Base-by-base conservation (phyloP, 2,888 invertebrate genomes). In the Dichetophora obliterata region DNA sequence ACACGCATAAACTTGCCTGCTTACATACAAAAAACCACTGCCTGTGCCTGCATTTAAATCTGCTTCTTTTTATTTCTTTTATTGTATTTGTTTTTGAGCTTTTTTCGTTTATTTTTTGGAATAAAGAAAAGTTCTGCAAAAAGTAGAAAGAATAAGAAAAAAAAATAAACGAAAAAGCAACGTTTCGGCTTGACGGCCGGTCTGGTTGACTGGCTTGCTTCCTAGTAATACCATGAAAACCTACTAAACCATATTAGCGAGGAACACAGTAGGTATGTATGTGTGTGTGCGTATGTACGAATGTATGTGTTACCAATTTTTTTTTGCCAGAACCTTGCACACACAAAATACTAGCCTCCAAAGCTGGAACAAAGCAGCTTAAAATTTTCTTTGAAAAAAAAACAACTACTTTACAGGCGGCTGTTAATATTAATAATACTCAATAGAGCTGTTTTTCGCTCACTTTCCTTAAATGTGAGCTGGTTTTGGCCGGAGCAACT, bases 231-330 rank as follows among this genome's bases (percentile, higher is more conserved):
- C 76, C 75, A 80, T 77, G 77, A 78, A 81, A 81, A 79, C 80
- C 81, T 80, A 81, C 80, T 80, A 81, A 81, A 81, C 80, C 78
- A 81, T 77, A 79, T 81, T 79, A 71, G 52, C 22, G 22, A 6
- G 54, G n/a, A 6, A 54, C 34, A 57, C 19, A 31, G 31, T 31
- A 31, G 31, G 5, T 31, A 5, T 11, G 69, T 11, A 61, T 52
- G 14, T n/a, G 66, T 59, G 54, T 71, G 27, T 24, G 8, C 5
- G 3, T 37, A 0, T 19, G 59, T 72, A 6, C 19, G 69, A 31
- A n/a, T 54, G 59, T 59, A 27, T 72, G 19, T 37, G 59, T 59
- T 24, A 22, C 1, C 69, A 16, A 54, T 4, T 75, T 54, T 50
- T 75, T 68, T 69, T 72, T 65, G 63, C 52, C 72, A 70, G 37